phyloP scores from a whole-genome alignment of 1,140 invertebrate genomes.

The Penaeus chinensis region DNA sequence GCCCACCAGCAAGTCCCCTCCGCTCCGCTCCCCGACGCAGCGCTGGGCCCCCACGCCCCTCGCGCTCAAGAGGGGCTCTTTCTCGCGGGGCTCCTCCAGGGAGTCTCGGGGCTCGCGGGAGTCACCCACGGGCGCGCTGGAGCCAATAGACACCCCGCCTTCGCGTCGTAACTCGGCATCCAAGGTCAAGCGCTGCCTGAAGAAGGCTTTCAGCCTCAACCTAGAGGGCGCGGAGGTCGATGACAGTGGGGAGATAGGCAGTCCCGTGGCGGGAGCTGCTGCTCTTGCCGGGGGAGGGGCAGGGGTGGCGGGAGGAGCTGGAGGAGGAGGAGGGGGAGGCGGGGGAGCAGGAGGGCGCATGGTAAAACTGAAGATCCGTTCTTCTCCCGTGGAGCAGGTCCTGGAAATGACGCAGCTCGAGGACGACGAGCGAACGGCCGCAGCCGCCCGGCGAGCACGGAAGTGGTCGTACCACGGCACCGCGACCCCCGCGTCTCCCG shows the following conservation, averaged over 20 bases:
- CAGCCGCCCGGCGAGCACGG: slow-evolving; percentile 35
- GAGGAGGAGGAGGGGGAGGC: neutral
- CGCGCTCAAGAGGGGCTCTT: slow-evolving; percentile 37
- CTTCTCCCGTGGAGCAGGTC: slow-evolving; percentile 41
- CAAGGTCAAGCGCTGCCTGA: slow-evolving; percentile 42
- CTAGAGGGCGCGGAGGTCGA: slow-evolving; percentile 47
- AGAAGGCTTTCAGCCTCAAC: slow-evolving; percentile 57
- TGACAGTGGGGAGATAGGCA: neutral
- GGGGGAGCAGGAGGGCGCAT: slow-evolving; percentile 37
- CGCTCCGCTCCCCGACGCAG: slow-evolving; percentile 43
- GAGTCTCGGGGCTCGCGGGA: slow-evolving; percentile 42
- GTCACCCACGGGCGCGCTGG: slow-evolving; percentile 33
- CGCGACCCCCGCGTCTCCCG: slow-evolving; percentile 46
- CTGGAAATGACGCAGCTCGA: slow-evolving; percentile 55
- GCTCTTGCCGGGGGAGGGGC: too few relatives aligned
- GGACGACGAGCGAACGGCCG: slow-evolving; percentile 46
- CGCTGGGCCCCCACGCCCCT: slow-evolving; percentile 30
- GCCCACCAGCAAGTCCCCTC: slow-evolving; percentile 48
- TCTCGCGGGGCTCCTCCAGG: slow-evolving; percentile 24
- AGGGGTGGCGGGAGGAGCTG: neutral
- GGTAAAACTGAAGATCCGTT: slow-evolving; percentile 49
- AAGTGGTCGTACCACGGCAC: slow-evolving; percentile 61
- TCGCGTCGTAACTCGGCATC: slow-evolving; percentile 23
- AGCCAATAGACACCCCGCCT: slow-evolving; percentile 1
- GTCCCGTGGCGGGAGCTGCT: slow-evolving; percentile 5